Percentiles rank a stretch among this genome's conserved stretches.
phyloP scores from a whole-genome alignment of 2,888 invertebrate species.

The Euproctis similis region DNA sequence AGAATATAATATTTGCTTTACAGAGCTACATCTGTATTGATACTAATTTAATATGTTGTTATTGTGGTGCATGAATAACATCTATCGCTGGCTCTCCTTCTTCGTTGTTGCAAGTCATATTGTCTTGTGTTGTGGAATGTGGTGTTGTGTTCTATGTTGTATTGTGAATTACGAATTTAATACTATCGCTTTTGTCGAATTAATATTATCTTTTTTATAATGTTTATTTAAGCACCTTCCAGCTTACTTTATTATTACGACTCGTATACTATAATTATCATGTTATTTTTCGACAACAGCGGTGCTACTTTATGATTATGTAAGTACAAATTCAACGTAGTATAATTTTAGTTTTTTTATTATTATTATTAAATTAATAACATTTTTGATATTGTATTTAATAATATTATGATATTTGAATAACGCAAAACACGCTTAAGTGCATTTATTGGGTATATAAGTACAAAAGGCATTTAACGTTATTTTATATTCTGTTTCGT shows the following conservation, averaged over 20 bases:
- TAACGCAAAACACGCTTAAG: too few relatives aligned
- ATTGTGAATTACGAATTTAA: conserved; percentile 7
- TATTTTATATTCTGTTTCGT: too few relatives aligned
- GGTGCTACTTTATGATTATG: conserved; percentile 42
- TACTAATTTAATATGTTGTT: conserved; percentile 26
- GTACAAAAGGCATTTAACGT: too few relatives aligned
- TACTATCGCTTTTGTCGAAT: conserved; percentile 60
- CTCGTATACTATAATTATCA: conserved; percentile 12
- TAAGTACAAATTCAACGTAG: conserved; percentile 28
- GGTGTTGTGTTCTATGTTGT: conserved; percentile 61
- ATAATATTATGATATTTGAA: too few relatives aligned
- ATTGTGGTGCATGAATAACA: conserved; percentile 75
- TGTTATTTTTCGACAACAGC: conserved; percentile 43
- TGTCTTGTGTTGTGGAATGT: conserved; percentile 46
- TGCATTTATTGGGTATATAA: too few relatives aligned
- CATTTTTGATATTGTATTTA: background rate
- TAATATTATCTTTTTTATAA: conserved; percentile 22
- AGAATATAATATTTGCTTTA: too few relatives aligned
- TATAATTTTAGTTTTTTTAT: conserved; percentile 7
- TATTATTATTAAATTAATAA: background rate
- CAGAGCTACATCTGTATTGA: too few relatives aligned
- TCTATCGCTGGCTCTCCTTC: conserved; percentile 54
- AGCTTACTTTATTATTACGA: conserved; percentile 21
- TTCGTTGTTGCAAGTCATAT: conserved; percentile 36
- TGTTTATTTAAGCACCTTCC: conserved; percentile 21